Evolutionary conservation across 2,888 invertebrate genomes (phyloP).

Genomic region (Plemyria rubiginata): DNA sequence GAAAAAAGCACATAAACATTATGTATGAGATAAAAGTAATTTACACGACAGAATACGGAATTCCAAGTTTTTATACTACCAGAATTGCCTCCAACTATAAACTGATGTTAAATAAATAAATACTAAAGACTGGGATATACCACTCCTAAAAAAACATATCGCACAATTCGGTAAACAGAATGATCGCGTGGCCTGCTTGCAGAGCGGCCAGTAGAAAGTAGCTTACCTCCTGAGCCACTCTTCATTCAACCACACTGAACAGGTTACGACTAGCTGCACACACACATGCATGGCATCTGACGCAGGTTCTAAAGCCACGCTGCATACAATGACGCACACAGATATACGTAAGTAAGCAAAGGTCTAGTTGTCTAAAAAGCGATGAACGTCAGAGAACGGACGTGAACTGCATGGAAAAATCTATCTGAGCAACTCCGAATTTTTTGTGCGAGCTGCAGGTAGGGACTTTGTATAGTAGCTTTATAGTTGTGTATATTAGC

Average conservation of each 20-base stretch:
- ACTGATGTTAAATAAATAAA: too few species aligned
- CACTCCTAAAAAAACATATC: constrained; percentile 32
- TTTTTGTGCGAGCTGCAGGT: not conserved
- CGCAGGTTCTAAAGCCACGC: constrained; percentile 46
- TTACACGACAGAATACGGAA: too few species aligned
- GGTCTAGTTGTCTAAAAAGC: not conserved
- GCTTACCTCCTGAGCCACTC: constrained; percentile 80
- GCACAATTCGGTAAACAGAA: constrained; percentile 59
- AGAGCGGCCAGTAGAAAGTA: constrained; percentile 77
- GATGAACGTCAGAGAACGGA: not conserved
- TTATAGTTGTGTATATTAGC: too few species aligned
- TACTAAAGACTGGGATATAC: constrained; percentile 22
- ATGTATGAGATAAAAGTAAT: too few species aligned
- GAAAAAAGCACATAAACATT: too few species aligned
- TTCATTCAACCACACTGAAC: constrained; percentile 80
- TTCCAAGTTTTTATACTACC: too few species aligned
- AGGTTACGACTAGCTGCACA: constrained; percentile 74
- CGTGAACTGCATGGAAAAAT: not conserved
- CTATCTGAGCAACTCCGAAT: not conserved
- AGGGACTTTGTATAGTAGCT: not conserved
- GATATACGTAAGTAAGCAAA: constrained; percentile 35
- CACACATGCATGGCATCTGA: constrained; percentile 54
- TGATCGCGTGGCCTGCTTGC: constrained; percentile 60
- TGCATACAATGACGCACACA: constrained; percentile 35
- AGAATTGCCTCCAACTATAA: too few species aligned